phyloP scores from a whole-genome alignment of 1,140 invertebrate species.

The Rhopalosiphum padi region DNA sequence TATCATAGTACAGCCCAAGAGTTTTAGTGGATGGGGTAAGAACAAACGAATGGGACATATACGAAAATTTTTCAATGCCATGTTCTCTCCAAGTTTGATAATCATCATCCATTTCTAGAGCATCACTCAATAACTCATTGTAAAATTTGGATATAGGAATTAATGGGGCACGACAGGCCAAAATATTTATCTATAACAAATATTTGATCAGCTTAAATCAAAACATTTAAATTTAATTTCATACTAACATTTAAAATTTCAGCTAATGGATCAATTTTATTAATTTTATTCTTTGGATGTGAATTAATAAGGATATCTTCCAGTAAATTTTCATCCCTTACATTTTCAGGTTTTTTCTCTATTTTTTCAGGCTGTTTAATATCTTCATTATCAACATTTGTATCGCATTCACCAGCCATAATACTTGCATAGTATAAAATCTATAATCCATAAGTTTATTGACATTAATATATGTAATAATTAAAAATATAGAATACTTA shows the following conservation, averaged over 20 bases:
- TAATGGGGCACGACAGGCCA: constrained; percentile 83
- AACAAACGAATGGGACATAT: constrained; percentile 90
- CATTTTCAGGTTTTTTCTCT: neutral
- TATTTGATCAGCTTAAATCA: neutral
- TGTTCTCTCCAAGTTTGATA: constrained; percentile 68
- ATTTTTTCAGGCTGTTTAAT: constrained; percentile 37
- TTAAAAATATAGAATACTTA: neutral
- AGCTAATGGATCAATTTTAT: constrained; percentile 67
- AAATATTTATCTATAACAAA: constrained; percentile 73
- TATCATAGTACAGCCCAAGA: constrained; percentile 90
- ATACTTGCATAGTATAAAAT: constrained; percentile 91
- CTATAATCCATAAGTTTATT: constrained; percentile 65
- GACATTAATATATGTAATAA: neutral
- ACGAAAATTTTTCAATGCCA: constrained; percentile 87
- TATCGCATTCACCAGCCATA: constrained; percentile 80
- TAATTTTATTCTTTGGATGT: constrained; percentile 51
- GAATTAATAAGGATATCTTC: constrained; percentile 32
- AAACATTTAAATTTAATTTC: neutral
- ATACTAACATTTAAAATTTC: constrained; percentile 61
- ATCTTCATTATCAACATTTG: constrained; percentile 59
- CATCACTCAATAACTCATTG: constrained; percentile 90
- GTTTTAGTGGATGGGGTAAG: constrained; percentile 92
- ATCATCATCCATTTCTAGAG: constrained; percentile 91
- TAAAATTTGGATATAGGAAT: constrained; percentile 90
- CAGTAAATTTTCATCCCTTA: constrained; percentile 51